These are phyloP conservation scores for Poecilia velifera DNA, from an alignment of 2,797 vertebrate species.

Conservation along the genomic window DNA sequence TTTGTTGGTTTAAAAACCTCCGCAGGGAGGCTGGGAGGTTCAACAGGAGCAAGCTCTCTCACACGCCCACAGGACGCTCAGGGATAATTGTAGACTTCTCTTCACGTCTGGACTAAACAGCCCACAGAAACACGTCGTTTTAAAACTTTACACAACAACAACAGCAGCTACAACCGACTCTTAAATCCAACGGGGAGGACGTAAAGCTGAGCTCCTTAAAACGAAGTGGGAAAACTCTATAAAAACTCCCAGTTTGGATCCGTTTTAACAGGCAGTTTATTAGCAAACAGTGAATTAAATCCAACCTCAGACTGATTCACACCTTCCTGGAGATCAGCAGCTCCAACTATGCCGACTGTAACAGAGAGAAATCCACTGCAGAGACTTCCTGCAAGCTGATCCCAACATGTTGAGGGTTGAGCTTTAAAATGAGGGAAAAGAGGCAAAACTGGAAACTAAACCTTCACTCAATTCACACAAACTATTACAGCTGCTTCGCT, in stretches of 20 bases:
- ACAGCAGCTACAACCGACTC: not conserved
- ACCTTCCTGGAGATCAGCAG: not conserved
- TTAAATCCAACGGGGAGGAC: not conserved
- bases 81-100: slow-evolving; percentile 21
- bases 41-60: slow-evolving; percentile 26
- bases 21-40: slow-evolving; percentile 51
- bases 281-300: not conserved
- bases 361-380: too few species aligned
- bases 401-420: not conserved
- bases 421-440: not conserved
- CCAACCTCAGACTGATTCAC: not conserved
- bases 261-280: not conserved
- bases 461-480: not conserved
- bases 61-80: not conserved
- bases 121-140: slow-evolving; percentile 18
- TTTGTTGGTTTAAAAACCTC: slow-evolving; percentile 46
- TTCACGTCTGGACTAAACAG: slow-evolving; percentile 35
- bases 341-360: not conserved
- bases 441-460: not conserved
- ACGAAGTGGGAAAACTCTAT: slow-evolving; percentile 6
- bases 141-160: slow-evolving; percentile 11
- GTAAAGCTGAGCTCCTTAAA: slow-evolving; percentile 6
- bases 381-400: not conserved
- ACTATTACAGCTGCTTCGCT: not conserved
- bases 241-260: not conserved